These are phyloP conservation scores for Apis laboriosa DNA, from an alignment of 1,140 invertebrate genomes.

Conservation along the genomic window DNA sequence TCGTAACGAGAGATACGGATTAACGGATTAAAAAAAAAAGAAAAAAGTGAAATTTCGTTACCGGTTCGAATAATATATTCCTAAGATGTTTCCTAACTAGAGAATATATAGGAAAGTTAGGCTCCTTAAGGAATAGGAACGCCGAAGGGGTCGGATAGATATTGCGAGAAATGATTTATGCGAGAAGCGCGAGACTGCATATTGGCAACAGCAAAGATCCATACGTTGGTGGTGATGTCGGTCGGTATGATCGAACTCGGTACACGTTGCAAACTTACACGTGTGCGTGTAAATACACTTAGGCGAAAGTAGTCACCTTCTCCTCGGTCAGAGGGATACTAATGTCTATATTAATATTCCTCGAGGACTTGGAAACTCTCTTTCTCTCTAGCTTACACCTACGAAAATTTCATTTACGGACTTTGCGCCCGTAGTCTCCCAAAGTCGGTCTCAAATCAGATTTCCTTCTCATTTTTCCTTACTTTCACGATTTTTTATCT, in stretches of 20 bases:
- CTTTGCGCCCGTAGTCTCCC: not conserved
- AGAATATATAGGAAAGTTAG: constrained; percentile 62
- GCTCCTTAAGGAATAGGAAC: constrained; percentile 62
- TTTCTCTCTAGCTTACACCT: not conserved
- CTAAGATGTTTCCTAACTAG: constrained; percentile 15
- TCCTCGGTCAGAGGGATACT: constrained; percentile 53
- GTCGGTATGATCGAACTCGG: constrained; percentile 36
- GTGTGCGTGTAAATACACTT: not conserved
- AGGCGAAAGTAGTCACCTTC: not conserved
- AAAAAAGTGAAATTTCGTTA: not conserved
- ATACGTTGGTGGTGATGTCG: constrained; percentile 24
- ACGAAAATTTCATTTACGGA: constrained; percentile 15
- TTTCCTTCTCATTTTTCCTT: not conserved
- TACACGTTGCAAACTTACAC: constrained; percentile 1
- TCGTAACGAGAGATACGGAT: too few species aligned
- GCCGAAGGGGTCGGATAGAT: constrained; percentile 71
- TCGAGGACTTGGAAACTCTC: constrained; percentile 38
- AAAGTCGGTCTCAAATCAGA: not conserved
- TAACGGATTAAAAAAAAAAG: too few species aligned
- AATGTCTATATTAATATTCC: constrained; percentile 72
- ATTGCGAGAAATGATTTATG: constrained; percentile 79
- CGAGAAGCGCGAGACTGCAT: constrained; percentile 72
- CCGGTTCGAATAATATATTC: not conserved
- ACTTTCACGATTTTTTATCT: not conserved
- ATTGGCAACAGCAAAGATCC: constrained; percentile 71